These are phyloP conservation scores for Brachionus manjavacas DNA, from an alignment of 1,140 invertebrate species.

Conservation along the genomic window DNA sequence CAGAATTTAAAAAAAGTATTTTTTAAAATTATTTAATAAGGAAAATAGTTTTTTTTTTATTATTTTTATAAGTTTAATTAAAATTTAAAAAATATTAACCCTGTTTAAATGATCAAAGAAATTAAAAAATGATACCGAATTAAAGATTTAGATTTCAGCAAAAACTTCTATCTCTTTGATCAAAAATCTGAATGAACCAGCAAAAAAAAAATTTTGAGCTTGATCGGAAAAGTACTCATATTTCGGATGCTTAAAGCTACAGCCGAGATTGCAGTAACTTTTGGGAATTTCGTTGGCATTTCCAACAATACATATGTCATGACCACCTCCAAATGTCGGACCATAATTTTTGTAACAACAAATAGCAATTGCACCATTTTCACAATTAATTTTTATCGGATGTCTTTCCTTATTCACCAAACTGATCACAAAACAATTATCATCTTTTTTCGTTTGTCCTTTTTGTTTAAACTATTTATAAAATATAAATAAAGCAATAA, in stretches of 20 bases:
- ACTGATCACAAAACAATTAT: neutral
- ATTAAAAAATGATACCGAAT: too few relatives aligned
- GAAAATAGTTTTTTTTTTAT: too few relatives aligned
- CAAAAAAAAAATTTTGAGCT: conserved; percentile 23
- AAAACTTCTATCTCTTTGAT: conserved; percentile 29
- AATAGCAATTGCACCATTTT: neutral
- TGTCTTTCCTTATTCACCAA: neutral
- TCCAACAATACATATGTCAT: neutral
- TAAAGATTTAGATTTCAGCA: neutral
- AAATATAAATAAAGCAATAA: neutral
- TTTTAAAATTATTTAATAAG: too few relatives aligned
- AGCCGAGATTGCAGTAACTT: conserved; percentile 1
- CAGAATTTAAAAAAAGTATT: too few relatives aligned
- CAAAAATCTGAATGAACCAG: neutral
- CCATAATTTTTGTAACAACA: conserved; percentile 7
- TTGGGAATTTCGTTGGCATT: neutral
- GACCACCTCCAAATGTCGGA: conserved; percentile 11
- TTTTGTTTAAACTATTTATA: neutral
- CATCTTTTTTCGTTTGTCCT: neutral
- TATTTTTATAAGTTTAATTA: too few relatives aligned
- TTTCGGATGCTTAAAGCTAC: conserved; percentile 2
- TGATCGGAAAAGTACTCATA: conserved; percentile 15
- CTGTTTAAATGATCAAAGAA: too few relatives aligned
- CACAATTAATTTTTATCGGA: neutral
- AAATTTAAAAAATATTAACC: too few relatives aligned